Base-by-base conservation (phyloP, 2,888 invertebrate species). In the Ophion ellenae region DNA sequence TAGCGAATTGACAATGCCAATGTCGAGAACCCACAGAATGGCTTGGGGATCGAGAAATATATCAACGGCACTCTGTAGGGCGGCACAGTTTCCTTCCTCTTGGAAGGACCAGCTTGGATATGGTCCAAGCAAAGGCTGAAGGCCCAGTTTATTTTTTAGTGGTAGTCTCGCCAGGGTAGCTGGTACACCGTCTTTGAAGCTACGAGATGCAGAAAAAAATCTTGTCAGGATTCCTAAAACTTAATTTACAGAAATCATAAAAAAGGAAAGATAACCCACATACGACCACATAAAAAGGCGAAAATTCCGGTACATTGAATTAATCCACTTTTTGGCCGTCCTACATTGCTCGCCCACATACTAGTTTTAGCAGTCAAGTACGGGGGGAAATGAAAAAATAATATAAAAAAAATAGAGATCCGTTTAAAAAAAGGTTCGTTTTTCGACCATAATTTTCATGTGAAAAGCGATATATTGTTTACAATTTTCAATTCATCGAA, bases 81-180 rank as follows among this genome's bases (percentile, higher is more conserved):
- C 96, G 90, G 95, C 95, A 91, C 96, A 96, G 93, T 96, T 95
- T 64, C 96, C 96, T 94, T 96, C 96, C 94, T 97, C 97, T 94
- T 97, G 96, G 90, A 96, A 95, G 84, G 95, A 95, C 96, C 96
- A 96, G 93, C 95, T 96, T 80, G 96, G 96, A 95, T 95, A 96
- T 24, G 96, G 96, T 88, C 94, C 94, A 89, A 96, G 95, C 89
- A 94, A 93, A 2, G 95, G 94, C 75, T 95, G 91, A 86, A 95
- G 95, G 57, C 94, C 94, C 77, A 94, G 95, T 14, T 88, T 89
- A 81, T 93, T 93, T 88, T 94, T 95, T 87, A 96, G 91, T n/a
- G 94, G 94, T 59, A 96, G 94, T 87, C 94, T 95, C 28, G 95
- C 96, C 64, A 96, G 91, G 2, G 96, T 96, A 76, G 95, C 95